Percentiles rank a stretch among this genome's conserved stretches.
Conservation (phyloP, 2,797 vertebrate species). For the Pangasius mekongensis region DNA sequence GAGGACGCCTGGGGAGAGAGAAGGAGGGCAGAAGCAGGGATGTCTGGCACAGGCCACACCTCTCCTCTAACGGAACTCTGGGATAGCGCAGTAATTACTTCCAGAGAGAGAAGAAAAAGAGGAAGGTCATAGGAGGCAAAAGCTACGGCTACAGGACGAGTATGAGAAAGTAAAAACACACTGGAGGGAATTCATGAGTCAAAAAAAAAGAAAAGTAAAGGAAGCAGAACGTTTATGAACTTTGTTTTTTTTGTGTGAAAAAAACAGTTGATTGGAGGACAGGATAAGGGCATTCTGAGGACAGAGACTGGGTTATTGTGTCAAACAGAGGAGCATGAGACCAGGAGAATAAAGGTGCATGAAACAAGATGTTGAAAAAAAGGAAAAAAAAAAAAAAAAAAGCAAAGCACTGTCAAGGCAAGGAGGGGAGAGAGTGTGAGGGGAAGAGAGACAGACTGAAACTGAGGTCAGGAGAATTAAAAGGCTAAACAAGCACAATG, state of each 20-base stretch:
- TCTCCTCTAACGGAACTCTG: conserved; percentile 74
- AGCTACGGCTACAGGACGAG: conserved; percentile 44
- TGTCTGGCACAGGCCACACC: conserved; percentile 54
- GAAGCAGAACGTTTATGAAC: neutral
- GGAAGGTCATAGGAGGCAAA: conserved; percentile 48
- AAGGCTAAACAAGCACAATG: neutral
- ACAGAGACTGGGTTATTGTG: conserved; percentile 26
- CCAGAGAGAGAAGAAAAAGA: conserved; percentile 71
- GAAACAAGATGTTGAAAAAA: neutral
- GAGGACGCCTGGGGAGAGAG: conserved; percentile 18
- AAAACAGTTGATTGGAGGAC: neutral
- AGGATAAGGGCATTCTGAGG: neutral
- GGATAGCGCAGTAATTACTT: conserved; percentile 81
- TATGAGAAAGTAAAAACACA: conserved; percentile 39
- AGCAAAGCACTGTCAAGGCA: neutral
- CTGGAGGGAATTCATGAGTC: neutral
- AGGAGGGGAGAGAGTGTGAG: neutral
- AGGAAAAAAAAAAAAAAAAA: neutral
- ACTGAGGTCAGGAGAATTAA: conserved; percentile 18
- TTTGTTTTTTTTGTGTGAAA: conserved; percentile 7
- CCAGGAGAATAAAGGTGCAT: conserved; percentile 5
- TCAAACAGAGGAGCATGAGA: conserved; percentile 19
- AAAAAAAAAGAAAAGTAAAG: neutral
- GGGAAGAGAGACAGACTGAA: neutral
- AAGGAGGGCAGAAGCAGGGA: conserved; percentile 31